These are phyloP conservation scores for Anoplopoma fimbria DNA, from an alignment of 2,113 vertebrate species.

Conservation along the genomic window DNA sequence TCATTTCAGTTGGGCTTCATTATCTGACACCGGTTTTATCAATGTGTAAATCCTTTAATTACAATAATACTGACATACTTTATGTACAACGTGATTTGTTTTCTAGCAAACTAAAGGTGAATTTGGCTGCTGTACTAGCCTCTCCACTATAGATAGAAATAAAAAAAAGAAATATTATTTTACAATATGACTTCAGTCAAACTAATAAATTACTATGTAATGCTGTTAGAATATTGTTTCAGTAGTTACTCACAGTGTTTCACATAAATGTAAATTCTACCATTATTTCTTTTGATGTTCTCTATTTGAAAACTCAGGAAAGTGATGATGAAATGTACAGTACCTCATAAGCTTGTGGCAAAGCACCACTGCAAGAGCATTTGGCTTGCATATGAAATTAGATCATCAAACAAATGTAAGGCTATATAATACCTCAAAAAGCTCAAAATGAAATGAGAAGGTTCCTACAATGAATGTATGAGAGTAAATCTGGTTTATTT, in stretches of 20 bases:
- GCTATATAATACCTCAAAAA: conserved; percentile 90
- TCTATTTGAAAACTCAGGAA: conserved; percentile 92
- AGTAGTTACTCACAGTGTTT: conserved; percentile 81
- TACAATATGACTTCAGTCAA: conserved; percentile 49
- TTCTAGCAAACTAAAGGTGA: conserved; percentile 25
- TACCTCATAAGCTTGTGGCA: conserved; percentile 97
- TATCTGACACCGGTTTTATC: conserved; percentile 43
- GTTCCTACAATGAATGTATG: conserved; percentile 96
- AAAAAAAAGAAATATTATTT: conserved; percentile 42
- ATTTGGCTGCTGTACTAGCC: conserved; percentile 50
- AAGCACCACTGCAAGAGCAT: conserved; percentile 94
- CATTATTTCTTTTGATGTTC: conserved; percentile 60
- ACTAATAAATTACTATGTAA: conserved; percentile 60
- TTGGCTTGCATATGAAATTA: conserved; percentile 91
- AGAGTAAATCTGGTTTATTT: conserved; percentile 88
- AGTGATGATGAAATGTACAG: conserved; percentile 97
- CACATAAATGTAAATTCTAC: conserved; percentile 86
- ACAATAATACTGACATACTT: conserved; percentile 30
- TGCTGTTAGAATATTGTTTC: conserved; percentile 59
- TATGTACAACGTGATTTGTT: conserved; percentile 23
- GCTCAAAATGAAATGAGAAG: conserved; percentile 89
- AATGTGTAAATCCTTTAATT: conserved; percentile 48
- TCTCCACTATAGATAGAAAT: conserved; percentile 28
- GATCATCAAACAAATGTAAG: conserved; percentile 89
- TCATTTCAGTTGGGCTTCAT: conserved; percentile 86